Evolutionary conservation across 2,888 invertebrate species (phyloP), one percentile per base, ranked within the genome.

Genomic region (Pachydiplax longipennis): DNA sequence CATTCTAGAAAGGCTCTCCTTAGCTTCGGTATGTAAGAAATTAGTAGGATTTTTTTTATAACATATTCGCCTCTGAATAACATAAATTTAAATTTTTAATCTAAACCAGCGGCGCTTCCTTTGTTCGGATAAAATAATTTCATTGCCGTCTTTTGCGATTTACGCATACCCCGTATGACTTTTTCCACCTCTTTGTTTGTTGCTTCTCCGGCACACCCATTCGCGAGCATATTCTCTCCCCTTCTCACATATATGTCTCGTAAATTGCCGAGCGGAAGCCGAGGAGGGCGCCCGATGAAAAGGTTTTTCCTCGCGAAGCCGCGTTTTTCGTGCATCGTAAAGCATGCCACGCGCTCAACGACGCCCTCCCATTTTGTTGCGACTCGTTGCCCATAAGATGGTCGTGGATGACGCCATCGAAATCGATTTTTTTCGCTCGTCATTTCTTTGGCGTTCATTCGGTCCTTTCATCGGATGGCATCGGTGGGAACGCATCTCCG

Each of bases 241-340:
- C 22, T 65, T 87, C 37, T 87, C 87, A 35, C 58, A 87, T 87
- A 58, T 53, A 35, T 37, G 58, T 61, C 87, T 87, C 87, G 87
- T 87, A 87, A 87, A 87, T 87, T 87, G 87, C 61, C 37, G 48
- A 87, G 37, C 61, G 87, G 87, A 87, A 87, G 65, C 65, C 40
- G 73, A 5, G 8, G 73, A 65, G 65, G 65, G 65, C 25, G 73
- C 13, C 73, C 25, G 12, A 25, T 73, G 73, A 73, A 73, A 73
- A 73, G 73, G 73, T 73, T 73, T 65, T 73, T n/a, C 61, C 6
- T 37, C 37, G 87, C 40, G 37, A 61, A 87, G n/a, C 61, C 18
- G 37, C 87, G 87, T 87, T 87, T 87, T 87, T 87, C 87, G 61
- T 87, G 87, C 87, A 58, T 61, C 87, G 87, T 87, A 87, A 87